Conservation (phyloP, 2,888 invertebrate genomes). For the Cephus nigrinus region DNA sequence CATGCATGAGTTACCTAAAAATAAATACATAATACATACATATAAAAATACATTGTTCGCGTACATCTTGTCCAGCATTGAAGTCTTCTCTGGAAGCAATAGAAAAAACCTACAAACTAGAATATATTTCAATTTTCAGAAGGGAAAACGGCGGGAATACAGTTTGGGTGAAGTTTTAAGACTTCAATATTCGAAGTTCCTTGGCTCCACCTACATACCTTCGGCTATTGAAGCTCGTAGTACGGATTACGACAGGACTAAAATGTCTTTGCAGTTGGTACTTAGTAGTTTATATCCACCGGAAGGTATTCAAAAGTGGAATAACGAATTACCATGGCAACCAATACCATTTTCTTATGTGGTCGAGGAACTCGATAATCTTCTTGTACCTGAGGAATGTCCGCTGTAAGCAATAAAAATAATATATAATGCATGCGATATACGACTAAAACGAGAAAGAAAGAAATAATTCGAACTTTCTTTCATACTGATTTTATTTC, state of each 20-base stretch:
- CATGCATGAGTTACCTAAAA: too few species aligned
- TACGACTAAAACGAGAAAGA: neutral
- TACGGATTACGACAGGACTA: constrained; percentile 78
- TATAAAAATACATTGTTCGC: neutral
- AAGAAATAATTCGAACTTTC: neutral
- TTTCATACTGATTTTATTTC: neutral
- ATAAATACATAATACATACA: too few species aligned
- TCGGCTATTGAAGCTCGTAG: constrained; percentile 66
- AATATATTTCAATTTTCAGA: constrained; percentile 55
- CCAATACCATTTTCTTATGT: constrained; percentile 67
- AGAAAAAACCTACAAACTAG: neutral
- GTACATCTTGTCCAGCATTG: neutral
- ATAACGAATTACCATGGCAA: constrained; percentile 73
- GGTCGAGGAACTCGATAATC: constrained; percentile 30
- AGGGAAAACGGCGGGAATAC: constrained; percentile 69
- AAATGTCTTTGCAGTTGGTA: constrained; percentile 78
- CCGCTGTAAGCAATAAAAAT: constrained; percentile 30
- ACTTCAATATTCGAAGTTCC: constrained; percentile 65
- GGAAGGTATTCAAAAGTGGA: constrained; percentile 70
- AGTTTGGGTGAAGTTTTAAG: constrained; percentile 68
- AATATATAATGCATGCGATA: neutral
- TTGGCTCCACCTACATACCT: constrained; percentile 67
- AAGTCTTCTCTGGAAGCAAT: neutral
- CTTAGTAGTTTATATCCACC: constrained; percentile 79
- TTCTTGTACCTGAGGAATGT: constrained; percentile 41